Percentiles rank a stretch among this genome's conserved stretches.
Conservation (phyloP, 2,797 vertebrate genomes). For the Anguilla megastoma region DNA sequence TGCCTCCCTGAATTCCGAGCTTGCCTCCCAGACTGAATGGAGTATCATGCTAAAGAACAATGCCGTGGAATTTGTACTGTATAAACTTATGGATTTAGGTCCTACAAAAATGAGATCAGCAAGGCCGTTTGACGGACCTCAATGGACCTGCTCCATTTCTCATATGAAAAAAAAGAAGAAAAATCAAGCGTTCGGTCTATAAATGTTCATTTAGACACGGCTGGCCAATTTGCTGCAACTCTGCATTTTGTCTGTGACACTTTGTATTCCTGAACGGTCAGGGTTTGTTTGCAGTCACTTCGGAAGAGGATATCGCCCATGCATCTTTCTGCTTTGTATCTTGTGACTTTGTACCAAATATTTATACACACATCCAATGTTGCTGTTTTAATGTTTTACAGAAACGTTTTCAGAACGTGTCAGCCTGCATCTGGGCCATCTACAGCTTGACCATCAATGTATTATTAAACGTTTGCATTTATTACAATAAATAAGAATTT, state of each 20-base stretch:
- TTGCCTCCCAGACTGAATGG: not conserved
- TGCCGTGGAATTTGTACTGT: not conserved
- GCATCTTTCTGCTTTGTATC: conserved; percentile 74
- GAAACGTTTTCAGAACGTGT: conserved; percentile 56
- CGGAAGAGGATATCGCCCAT: not conserved
- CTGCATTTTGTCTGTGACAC: conserved; percentile 16
- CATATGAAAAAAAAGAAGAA: conserved; percentile 3
- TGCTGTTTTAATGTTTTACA: conserved; percentile 24
- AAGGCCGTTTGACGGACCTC: conserved; percentile 8
- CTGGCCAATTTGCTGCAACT: conserved; percentile 4
- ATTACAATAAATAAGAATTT: conserved; percentile 72
- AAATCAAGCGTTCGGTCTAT: not conserved
- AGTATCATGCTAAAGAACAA: not conserved
- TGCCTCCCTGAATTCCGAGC: not conserved
- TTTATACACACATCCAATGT: conserved; percentile 76
- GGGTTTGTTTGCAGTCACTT: conserved; percentile 1
- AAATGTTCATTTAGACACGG: conserved; percentile 16
- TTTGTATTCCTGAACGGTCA: not conserved
- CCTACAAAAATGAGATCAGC: not conserved
- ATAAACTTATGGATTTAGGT: not conserved
- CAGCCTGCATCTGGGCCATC: conserved; percentile 59
- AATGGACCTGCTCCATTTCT: conserved; percentile 9
- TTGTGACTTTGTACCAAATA: conserved; percentile 91
- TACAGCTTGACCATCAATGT: conserved; percentile 58
- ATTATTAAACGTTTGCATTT: conserved; percentile 57